Base-by-base conservation (phyloP, 2,113 vertebrate genomes). In the Cercopithecus mona region DNA sequence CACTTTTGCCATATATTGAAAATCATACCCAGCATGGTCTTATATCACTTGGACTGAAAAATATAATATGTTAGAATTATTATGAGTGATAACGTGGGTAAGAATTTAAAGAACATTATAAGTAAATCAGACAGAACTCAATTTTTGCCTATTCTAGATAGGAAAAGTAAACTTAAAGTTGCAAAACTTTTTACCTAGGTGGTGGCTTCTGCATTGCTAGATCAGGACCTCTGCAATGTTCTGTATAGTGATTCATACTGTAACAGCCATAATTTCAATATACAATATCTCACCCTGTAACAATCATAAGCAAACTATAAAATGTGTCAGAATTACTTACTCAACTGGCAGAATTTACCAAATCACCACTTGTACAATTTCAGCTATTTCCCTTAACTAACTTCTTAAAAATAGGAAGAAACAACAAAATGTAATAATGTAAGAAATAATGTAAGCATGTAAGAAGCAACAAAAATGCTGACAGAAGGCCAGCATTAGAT, bases 31-130 rank as follows among this genome's bases (percentile, higher is more conserved):
- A 73, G 80, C 22, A 68, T 76, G 82, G 59, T 97, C 55, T 70
- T 96, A 81, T 14, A 97, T 98, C 91, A 97, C 55, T 86, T 72
- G 88, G 85, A 93, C 79, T 93, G 78, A 89, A 94, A 97, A 96
- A 61, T 30, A 76, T 88, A 82, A 18, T 88, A 70, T 35, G 70
- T 75, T 86, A 87, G 81, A 98, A 93, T 96, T 97, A 92, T 52
- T 90, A 82, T 85, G 90, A 97, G 78, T 83, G 14, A 95, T 97
- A 93, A 92, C 72, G 70, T 80, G 52, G 88, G 68, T 45, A 80
- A 84, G 94, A 93, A 79, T 93, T 96, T 88, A 95, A 96, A 86
- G 73, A 96, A 80, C 68, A 93, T 95, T 96, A 52, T 43, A 89
- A 94, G 78, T 70, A 88, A 96, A 82, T 89, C 96, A 90, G 92